Conservation (phyloP, 1,140 invertebrate species). For the Probaryconus sp. region DNA sequence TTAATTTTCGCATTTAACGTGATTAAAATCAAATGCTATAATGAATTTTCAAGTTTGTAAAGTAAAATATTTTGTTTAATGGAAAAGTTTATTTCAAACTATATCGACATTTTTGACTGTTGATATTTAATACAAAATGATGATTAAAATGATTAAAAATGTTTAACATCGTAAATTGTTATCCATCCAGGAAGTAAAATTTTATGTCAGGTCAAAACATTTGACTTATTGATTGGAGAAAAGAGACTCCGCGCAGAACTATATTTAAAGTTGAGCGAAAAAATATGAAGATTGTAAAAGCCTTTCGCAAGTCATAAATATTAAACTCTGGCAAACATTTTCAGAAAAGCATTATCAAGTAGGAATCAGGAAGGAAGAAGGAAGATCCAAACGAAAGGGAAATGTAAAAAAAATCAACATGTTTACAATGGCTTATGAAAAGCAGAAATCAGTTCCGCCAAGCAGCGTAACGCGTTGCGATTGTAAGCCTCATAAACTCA, state of each 20-base stretch:
- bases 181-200: constrained; percentile 2
- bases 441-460: constrained; percentile 24
- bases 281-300: too few relatives aligned
- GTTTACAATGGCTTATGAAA: constrained; percentile 13
- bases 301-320: too few relatives aligned
- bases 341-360: not conserved
- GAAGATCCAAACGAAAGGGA: constrained; percentile 25
- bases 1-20: too few relatives aligned
- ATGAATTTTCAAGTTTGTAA: too few relatives aligned
- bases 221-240: constrained; percentile 25
- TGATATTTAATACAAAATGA: too few relatives aligned
- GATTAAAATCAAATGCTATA: too few relatives aligned
- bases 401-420: constrained; percentile 8
- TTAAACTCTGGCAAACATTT: too few relatives aligned
- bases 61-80: too few relatives aligned
- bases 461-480: constrained; percentile 10
- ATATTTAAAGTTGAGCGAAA: not conserved
- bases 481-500: constrained; percentile 14
- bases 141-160: too few relatives aligned
- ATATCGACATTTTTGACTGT: too few relatives aligned
- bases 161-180: too few relatives aligned
- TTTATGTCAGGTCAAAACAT: constrained; percentile 14
- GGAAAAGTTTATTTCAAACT: too few relatives aligned
- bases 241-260: constrained; percentile 1
- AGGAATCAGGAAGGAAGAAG: constrained; percentile 19